phyloP scores from a whole-genome alignment of 2,888 invertebrate species.

The Yponomeuta malinellus region DNA sequence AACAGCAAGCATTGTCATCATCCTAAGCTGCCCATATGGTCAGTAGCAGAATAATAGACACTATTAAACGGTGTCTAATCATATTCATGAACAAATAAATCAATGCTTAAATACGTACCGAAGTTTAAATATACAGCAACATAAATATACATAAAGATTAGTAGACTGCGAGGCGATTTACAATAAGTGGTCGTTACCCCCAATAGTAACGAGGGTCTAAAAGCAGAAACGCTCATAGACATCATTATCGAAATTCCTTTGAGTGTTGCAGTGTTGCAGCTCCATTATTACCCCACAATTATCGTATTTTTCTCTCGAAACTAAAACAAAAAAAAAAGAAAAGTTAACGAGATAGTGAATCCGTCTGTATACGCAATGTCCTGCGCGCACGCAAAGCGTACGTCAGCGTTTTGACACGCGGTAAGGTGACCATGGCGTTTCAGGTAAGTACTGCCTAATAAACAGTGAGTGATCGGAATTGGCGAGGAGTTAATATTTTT shows the following conservation, averaged over 20 bases:
- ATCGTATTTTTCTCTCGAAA: not conserved
- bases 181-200: not conserved
- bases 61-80: no score
- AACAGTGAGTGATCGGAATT: no score
- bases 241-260: not conserved
- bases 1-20: no score
- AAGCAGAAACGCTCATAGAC: not conserved
- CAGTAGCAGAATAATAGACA: no score
- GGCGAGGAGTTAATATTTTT: no score
- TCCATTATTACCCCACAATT: not conserved
- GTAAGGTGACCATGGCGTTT: conserved; percentile 16
- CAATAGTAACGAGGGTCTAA: not conserved
- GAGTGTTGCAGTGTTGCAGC: not conserved
- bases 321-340: conserved; percentile 24
- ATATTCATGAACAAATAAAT: no score
- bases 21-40: no score
- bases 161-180: not conserved
- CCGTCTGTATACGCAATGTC: conserved; percentile 46
- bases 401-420: conserved; percentile 26
- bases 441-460: not conserved
- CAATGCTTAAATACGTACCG: no score
- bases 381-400: conserved; percentile 32
- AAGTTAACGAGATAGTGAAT: conserved; percentile 31
- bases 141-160: not conserved
- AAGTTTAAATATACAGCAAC: not conserved